Evolutionary conservation across 2,113 vertebrate species (phyloP), one percentile per base, ranked within the genome.

Genomic region (Onychostoma macrolepis): DNA sequence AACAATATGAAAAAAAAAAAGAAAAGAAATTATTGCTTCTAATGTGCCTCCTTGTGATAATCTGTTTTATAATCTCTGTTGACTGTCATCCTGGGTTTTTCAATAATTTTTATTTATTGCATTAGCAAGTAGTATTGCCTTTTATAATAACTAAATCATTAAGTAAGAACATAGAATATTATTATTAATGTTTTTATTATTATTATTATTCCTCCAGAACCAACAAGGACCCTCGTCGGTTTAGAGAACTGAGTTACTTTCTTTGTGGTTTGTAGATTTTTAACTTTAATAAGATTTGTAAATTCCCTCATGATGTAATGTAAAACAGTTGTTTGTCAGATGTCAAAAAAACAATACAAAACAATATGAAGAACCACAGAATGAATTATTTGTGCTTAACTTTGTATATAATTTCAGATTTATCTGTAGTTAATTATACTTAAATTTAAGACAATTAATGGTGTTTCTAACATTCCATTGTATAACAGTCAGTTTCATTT

Each of bases 1-100:
- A 82, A 33, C 21, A 63, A 41, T 19, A 69, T 77, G 24, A 81
- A 87, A 83, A 82, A 76, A 45, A 6, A 8, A 81, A 87, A 83
- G 76, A 76, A 45, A 6, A 8, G 2, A n/a, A 61, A 61, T 61
- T 10, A 65, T 21, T 58, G 43, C 28, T 19, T 72, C 8, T 36
- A 9, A 21, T 30, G 36, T 85, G 74, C 63, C 28, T 50, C 19
- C 9, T 85, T 61, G 83, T 85, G 15, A 76, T 58, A 10, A 58
- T 58, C 56, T 41, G 4, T 71, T 21, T 72, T 38, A 38, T 24
- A 19, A 4, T 19, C 19, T 45, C 13, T 21, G 21, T 72, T 41
- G 24, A 33, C 33, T 24, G 9, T 12, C 69, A 41, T 0, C 19
- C 21, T 72, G 19, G 69, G 21, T 41, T 72, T 72, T 72, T 41